Base-by-base conservation (phyloP, 2,888 invertebrate species). In the Chironomus riparius region DNA sequence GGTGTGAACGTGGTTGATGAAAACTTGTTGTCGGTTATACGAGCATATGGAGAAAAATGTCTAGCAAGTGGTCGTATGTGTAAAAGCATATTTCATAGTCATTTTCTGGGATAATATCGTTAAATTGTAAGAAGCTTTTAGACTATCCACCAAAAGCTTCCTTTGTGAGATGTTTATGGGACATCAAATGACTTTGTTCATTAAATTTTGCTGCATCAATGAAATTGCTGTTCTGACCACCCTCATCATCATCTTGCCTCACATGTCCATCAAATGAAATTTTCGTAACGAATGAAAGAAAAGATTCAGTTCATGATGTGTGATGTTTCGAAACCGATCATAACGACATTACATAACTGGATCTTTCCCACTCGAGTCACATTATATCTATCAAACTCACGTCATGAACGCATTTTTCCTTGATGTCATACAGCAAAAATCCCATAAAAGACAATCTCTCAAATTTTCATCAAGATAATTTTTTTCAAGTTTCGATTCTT, bases 61-160 rank as follows among this genome's bases (percentile, higher is more conserved):
- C 74, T 74, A 74, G 74, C 74, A 74, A 73, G 74, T 74, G 76
- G 76, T 76, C 76, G 76, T 76, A 76, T 76, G 76, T 76, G 76
- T 56, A 76, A 76, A 76, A 76, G 76, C 76, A 76, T 76, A 76
- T 69, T 56, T 76, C 69, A 76, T 76, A 76, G 68, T 76, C 15
- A 5, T 18, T 74, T 68, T 61, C 28, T 28, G 47, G 12, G 22
- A 15, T 28, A 22, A 38, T 38, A 38, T 68, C 62, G 56, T 56
- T 56, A 56, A 56, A 18, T 56, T 4, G 4, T 50, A 7, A 38
- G n/a, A 47, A 28, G 38, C 72, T 62, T 72, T 72, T 68, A 24
- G 74, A 12, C 24, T 47, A 15, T 65, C 38, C 38, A 48, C 15
- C 65, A 74, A 68, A 68, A 48, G 38, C 18, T 24, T 12, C 22